Evolutionary conservation across 2,888 invertebrate genomes (phyloP).

Genomic region (Pediacus dermestoides): DNA sequence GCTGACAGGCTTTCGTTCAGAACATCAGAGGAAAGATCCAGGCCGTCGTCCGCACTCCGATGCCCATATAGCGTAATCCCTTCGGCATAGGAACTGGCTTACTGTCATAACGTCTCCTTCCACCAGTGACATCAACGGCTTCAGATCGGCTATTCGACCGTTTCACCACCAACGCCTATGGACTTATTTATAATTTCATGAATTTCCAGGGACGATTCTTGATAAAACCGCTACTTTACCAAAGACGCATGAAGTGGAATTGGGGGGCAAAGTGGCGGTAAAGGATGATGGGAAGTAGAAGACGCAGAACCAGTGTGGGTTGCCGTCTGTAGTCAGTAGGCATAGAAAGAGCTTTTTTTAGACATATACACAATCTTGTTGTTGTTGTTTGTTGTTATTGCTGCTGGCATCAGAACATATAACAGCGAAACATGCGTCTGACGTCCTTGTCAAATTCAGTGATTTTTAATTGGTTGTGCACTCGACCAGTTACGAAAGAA

Average conservation of each 20-base stretch:
- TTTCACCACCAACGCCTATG: no score
- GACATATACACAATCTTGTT: no score
- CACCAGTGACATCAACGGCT: slow-evolving; percentile 2
- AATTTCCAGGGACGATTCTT: slow-evolving; percentile 29
- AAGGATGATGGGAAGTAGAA: no score
- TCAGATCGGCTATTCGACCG: neutral
- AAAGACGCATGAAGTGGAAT: slow-evolving; percentile 14
- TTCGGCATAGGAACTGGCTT: slow-evolving; percentile 20
- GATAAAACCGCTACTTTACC: slow-evolving; percentile 13
- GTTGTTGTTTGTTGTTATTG: no score
- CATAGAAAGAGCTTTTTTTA: no score
- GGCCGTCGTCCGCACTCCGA: slow-evolving; percentile 3
- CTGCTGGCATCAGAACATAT: slow-evolving; percentile 7
- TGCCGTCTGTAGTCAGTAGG: no score
- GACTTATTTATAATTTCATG: slow-evolving; percentile 41
- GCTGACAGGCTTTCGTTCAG: slow-evolving; percentile 41
- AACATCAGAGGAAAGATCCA: slow-evolving; percentile 29
- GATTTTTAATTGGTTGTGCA: slow-evolving; percentile 43
- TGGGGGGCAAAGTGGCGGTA: no score
- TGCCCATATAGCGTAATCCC: slow-evolving; percentile 19
- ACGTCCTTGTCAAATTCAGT: slow-evolving; percentile 42
- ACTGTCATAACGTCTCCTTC: slow-evolving; percentile 20
- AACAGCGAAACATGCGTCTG: slow-evolving; percentile 39
- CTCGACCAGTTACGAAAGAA: slow-evolving; percentile 38
- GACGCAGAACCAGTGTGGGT: no score